Evolutionary conservation across 30 jellyfish, hydroid and myxozoan species (phyloP).

Genomic region (Turritopsis rubra): DNA sequence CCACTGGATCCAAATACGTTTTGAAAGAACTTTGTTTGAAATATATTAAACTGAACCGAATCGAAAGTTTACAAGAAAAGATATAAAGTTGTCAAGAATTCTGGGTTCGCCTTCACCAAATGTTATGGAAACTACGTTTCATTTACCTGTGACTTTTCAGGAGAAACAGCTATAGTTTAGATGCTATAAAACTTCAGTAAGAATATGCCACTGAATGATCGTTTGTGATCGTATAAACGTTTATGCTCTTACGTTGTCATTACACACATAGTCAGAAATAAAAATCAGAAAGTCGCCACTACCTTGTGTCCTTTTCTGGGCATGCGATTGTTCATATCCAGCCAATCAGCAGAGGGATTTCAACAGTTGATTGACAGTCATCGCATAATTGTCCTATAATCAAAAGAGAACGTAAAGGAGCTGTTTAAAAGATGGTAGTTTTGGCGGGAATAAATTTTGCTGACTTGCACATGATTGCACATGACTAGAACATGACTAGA

Average conservation of each 20-base stretch:
- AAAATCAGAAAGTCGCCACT: background rate
- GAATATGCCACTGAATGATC: background rate
- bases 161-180: background rate
- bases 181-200: background rate
- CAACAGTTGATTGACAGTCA: background rate
- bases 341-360: background rate
- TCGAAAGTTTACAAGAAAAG: too few species aligned
- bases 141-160: background rate
- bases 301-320: background rate
- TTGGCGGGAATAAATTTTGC: background rate
- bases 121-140: background rate
- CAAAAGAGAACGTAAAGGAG: background rate
- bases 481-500: too few species aligned
- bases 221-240: background rate
- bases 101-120: background rate
- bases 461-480: too few species aligned
- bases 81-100: too few species aligned
- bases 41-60: background rate
- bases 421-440: background rate
- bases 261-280: background rate
- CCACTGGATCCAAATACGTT: too few species aligned
- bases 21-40: too few species aligned
- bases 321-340: background rate
- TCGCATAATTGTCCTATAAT: background rate
- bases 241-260: background rate